phyloP scores from a whole-genome alignment of 1,140 invertebrate species.

The Myzus persicae region DNA sequence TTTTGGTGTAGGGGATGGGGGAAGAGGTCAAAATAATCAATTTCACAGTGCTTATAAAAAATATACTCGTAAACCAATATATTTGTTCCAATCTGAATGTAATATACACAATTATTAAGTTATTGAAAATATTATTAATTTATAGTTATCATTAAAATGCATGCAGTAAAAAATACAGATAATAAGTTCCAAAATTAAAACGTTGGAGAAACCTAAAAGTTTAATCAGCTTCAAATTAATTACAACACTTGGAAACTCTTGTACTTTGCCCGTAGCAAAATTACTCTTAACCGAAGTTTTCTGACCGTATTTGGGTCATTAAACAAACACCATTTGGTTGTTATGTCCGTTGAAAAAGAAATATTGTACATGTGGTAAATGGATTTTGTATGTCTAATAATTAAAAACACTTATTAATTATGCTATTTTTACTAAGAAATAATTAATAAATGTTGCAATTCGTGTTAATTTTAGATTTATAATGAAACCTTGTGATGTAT shows the following conservation, averaged over 20 bases:
- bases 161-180: background rate
- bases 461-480: background rate
- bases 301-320: slow-evolving; percentile 24
- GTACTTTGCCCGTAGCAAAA: background rate
- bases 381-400: slow-evolving; percentile 5
- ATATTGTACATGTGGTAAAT: background rate
- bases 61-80: background rate
- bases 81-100: too few species aligned
- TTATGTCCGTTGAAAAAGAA: slow-evolving; percentile 1
- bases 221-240: slow-evolving; percentile 45
- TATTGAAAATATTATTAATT: background rate
- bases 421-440: background rate
- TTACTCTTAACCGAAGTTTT: slow-evolving; percentile 26
- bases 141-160: background rate
- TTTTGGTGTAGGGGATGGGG: too few species aligned
- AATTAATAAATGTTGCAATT: background rate
- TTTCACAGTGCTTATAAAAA: background rate
- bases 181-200: background rate
- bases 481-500: background rate
- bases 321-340: slow-evolving; percentile 35
- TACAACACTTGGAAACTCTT: background rate
- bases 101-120: background rate
- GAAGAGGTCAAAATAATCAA: too few species aligned
- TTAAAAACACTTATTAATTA: slow-evolving; percentile 12
- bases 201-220: background rate